These are phyloP conservation scores for Temnothorax rugatulus DNA, from an alignment of 2,888 invertebrate species.

Conservation along the genomic window DNA sequence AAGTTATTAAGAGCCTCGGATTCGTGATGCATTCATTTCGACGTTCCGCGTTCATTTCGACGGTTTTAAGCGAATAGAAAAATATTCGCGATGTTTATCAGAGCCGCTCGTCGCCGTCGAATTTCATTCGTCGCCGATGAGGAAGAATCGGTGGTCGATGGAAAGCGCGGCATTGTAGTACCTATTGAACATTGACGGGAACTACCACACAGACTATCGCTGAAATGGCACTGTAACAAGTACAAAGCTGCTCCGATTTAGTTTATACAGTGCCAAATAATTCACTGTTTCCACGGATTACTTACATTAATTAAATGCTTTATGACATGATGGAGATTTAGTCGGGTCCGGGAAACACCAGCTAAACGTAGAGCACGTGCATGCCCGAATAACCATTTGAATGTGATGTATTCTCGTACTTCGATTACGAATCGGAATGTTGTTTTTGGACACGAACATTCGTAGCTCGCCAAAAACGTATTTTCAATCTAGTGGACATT, in stretches of 20 bases:
- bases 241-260: not conserved
- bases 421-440: conserved; percentile 34
- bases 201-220: not conserved
- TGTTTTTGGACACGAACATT: conserved; percentile 31
- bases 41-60: conserved; percentile 32
- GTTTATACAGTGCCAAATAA: conserved; percentile 2
- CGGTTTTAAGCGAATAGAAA: not conserved
- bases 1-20: conserved; percentile 45
- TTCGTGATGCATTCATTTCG: conserved; percentile 39
- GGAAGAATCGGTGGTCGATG: conserved; percentile 24
- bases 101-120: not conserved
- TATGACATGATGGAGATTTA: not conserved
- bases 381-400: conserved; percentile 18
- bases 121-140: conserved; percentile 35
- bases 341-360: not conserved
- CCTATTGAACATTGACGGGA: not conserved
- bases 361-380: not conserved
- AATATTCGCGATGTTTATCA: conserved; percentile 31
- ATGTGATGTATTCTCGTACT: not conserved
- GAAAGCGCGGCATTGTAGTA: not conserved
- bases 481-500: conserved; percentile 8
- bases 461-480: conserved; percentile 39
- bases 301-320: conserved; percentile 38
- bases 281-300: conserved; percentile 17
- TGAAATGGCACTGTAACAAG: not conserved